Base-by-base conservation (phyloP, 2,113 vertebrate genomes). In the Labrus mixtus region DNA sequence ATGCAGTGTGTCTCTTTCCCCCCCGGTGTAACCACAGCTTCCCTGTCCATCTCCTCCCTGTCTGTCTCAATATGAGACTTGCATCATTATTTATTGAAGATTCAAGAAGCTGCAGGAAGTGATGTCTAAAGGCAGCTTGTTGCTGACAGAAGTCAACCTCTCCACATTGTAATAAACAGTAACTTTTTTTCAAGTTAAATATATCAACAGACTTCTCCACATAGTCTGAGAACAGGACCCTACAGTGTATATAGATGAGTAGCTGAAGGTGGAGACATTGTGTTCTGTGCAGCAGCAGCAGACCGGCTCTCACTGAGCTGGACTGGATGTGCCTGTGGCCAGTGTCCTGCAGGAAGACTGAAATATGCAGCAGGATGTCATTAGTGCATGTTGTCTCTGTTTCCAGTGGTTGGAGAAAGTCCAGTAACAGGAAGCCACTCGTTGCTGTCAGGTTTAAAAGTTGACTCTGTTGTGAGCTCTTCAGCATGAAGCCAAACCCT, bases 401-500 rank as follows among this genome's bases (percentile, higher is more conserved):
- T 29, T 62, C 25, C 66, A 48, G 37, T 22, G 54, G 54, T 10
- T 70, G 59, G 46, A 65, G 45, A 25, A 70, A n/a, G 8, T 61
- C 71, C 65, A 46, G n/a, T 45, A 50, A 68, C 46, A 53, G 51
- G 51, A 3, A 0, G 9, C 65, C 39, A 45, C 77, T 68, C 0
- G 2, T 55, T 79, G 57, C 62, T 51, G 56, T 55, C 43, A 33
- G 13, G 67, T 62, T 36, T 56, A 68, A 37, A 73, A 12, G 33
- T 39, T 62, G 69, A 17, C 57, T 25, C 25, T 22, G 3, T 25
- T 7, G 20, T 58, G 51, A 50, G 62, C 33, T 29, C 6, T 8
- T 54, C 60, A 59, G 60, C 25, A 19, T 48, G 4, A 8, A 54
- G 66, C 37, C 3, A 29, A 56, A 41, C 19, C 48, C 48, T 46